Percentiles rank a stretch among this genome's conserved stretches.
Conservation (phyloP, 2,113 vertebrate genomes). For the Artemisiospiza belli region DNA sequence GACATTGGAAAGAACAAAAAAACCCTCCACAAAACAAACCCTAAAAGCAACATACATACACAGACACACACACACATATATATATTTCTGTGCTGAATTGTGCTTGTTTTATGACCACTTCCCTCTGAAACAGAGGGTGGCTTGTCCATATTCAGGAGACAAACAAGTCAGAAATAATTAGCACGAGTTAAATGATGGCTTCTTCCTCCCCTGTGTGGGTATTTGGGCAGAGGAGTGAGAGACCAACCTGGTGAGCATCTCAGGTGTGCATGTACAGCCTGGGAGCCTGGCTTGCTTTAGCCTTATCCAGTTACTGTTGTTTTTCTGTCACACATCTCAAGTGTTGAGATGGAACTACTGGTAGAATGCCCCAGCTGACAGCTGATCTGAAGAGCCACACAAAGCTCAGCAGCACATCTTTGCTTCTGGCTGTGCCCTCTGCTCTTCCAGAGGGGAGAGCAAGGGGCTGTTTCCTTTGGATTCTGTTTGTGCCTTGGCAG, state of each 20-base stretch:
- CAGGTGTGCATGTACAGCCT: fast-evolving
- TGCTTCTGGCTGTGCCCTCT: neutral
- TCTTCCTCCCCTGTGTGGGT: fast-evolving
- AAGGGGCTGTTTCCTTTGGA: neutral
- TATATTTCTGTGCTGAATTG: neutral
- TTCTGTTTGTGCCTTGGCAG: neutral
- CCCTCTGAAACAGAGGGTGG: neutral
- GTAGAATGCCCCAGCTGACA: neutral
- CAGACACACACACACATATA: no score
- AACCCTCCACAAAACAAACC: fast-evolving
- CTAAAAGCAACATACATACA: no score
- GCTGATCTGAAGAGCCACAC: neutral
- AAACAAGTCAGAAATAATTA: neutral
- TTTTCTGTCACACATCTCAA: neutral
- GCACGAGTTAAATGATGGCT: neutral
- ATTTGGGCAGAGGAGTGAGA: neutral
- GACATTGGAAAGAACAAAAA: neutral
- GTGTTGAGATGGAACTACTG: neutral
- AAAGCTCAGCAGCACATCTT: neutral
- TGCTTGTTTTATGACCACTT: neutral
- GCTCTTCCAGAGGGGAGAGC: neutral
- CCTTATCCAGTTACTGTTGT: neutral
- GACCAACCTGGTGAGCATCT: neutral
- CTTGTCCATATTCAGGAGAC: neutral
- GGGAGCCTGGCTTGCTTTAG: neutral